Evolutionary conservation across 2,113 vertebrate genomes (phyloP), one percentile per base, ranked within the genome.

Genomic region (Sinocyclocheilus anshuiensis): DNA sequence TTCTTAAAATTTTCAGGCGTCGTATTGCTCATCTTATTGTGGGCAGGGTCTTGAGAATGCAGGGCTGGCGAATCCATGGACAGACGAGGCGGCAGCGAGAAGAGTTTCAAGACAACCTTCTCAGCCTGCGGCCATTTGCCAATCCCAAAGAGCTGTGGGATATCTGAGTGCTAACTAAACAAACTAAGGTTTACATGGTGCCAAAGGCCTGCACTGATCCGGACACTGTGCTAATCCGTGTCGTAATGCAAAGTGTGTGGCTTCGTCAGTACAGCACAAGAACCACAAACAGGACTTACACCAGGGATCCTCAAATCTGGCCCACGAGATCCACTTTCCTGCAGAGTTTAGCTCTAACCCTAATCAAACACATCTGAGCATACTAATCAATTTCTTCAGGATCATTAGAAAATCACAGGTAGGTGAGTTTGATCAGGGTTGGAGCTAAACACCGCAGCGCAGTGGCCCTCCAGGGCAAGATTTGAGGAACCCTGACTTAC

Each of bases 261-360:
- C 92, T 93, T 93, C 91, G 90, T 83, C 81, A 82, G 84, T 92
- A 91, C 90, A 93, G 94, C 94, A 95, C 93, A 94, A 94, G 36
- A 86, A 89, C 89, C 18, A 57, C 59, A 69, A 90, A 88, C 88
- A 87, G 75, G 85, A 90, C 80, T 86, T 85, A 59, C 69, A 74
- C 84, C 88, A 88, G 29, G 29, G 29, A 33, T 33, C 29, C 29
- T 33, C 29, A 33, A 33, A 33, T 33, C 29, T 33, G 29, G 29
- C 29, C 29, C 0, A 33, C 29, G 29, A 33, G 29, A 33, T 33
- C 29, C 29, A 33, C 29, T 33, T 0, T 33, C 29, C 29, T 33
- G 29, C 29, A 33, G 29, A 33, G 29, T 33, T 33, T 33, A 33
- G 29, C 29, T 33, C 29, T 33, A 33, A 33, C 29, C 29, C 29